Evolutionary conservation across 2,113 vertebrate species (phyloP).

Genomic region (Labeo rohita): DNA sequence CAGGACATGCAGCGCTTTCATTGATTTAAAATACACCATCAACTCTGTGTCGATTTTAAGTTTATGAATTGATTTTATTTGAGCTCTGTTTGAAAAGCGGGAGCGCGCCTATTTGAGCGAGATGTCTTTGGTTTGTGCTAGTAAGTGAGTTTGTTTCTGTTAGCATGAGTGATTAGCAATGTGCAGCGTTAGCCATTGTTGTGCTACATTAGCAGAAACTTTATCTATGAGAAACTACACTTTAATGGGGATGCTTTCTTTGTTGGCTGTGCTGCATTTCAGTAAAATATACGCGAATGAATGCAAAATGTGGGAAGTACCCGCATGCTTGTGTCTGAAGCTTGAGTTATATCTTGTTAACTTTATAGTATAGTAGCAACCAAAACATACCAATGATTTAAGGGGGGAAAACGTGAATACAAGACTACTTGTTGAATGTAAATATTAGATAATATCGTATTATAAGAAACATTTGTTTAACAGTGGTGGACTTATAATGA

Average conservation of each 20-base stretch:
- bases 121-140: constrained; percentile 82
- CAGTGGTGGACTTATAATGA: neutral
- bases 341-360: too few relatives aligned
- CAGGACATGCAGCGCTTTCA: constrained; percentile 13
- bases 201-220: neutral
- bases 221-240: neutral
- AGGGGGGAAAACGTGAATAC: neutral
- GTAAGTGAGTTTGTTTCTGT: constrained; percentile 66
- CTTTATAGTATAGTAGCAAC: neutral
- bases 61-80: neutral
- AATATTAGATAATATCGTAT: neutral
- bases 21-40: neutral
- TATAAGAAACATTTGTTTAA: neutral
- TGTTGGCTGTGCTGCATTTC: neutral
- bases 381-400: neutral
- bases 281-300: neutral
- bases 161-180: constrained; percentile 18
- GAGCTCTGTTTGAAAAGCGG: neutral
- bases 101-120: neutral
- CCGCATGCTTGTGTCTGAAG: neutral
- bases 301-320: neutral
- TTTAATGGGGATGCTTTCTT: neutral
- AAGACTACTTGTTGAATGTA: neutral
- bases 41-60: neutral
- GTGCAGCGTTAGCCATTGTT: constrained; percentile 32